Evolutionary conservation across 2,797 vertebrate genomes (phyloP), one percentile per base, ranked within the genome.

Genomic region (Melanotaenia parkinsoni): DNA sequence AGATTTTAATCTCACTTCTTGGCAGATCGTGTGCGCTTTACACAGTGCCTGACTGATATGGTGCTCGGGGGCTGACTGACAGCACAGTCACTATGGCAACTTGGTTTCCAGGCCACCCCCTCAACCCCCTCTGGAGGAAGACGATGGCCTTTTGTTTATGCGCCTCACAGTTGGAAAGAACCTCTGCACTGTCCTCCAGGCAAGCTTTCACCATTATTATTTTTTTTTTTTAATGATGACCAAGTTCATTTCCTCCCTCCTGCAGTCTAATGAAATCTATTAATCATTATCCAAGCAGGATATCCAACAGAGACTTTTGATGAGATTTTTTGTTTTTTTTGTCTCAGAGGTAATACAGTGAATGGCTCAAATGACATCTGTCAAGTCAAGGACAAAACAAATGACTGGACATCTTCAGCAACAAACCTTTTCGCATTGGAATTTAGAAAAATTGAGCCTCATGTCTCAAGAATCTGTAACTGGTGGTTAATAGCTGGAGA

Each of bases 1-100:
- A 87, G 87, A 91, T 94, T 90, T 73, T 63, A 78, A 93, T 92
- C 88, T 87, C 83, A 89, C 92, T 94, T 93, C 71, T 82, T 86
- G 83, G 85, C 80, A 91, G 80, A 88, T 76, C 70, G 63, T 88
- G 74, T 83, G 81, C 85, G 89, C 86, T 87, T 86, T 77, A 72
- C 58, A 71, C 70, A 87, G 74, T 37, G 79, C 74, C 75, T 63
- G 77, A 81, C 82, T 65, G 80, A 88, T 83, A 79, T 79, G 86
- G 84, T 12, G 37, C 71, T 71, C 5, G 28, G 57, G 68, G 81
- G 72, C 5, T 53, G 58, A 82, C 78, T 77, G 83, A 88, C 87
- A 85, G 74, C 77, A 61, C 9, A 1, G 74, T 90, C 76, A 38
- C 86, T 56, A 86, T 88, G 70, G 83, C 61, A 83, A 80, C 80